Evolutionary conservation across 64 coral and sea anemone genomes (phyloP).

Genomic region (Stylophora pistillata): DNA sequence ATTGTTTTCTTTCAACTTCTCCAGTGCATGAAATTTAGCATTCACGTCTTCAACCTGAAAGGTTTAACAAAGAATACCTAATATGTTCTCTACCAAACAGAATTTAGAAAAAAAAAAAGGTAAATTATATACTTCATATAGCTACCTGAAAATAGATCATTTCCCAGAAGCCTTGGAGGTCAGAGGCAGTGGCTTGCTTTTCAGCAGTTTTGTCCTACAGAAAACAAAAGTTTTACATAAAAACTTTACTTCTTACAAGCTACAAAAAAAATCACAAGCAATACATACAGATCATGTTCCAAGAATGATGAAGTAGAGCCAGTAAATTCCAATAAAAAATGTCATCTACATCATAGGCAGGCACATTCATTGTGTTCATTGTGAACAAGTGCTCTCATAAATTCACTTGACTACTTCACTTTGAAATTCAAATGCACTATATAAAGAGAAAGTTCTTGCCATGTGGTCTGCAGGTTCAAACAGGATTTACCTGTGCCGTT

Average conservation of each 20-base stretch:
- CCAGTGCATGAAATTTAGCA: constrained; percentile 69
- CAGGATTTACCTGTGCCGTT: too few species aligned
- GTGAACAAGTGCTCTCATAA: too few species aligned
- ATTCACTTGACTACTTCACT: too few species aligned
- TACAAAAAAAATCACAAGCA: too few species aligned
- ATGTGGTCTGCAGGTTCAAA: too few species aligned
- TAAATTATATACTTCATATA: background rate
- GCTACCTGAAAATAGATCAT: constrained; percentile 95
- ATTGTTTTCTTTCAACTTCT: constrained; percentile 75
- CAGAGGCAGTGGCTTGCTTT: constrained; percentile 85
- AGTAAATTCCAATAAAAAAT: too few species aligned
- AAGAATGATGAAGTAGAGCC: too few species aligned
- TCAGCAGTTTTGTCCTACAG: constrained; percentile 82
- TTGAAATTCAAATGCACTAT: background rate
- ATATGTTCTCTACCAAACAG: background rate
- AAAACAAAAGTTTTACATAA: background rate
- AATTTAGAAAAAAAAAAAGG: background rate
- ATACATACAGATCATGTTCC: too few species aligned
- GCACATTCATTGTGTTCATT: too few species aligned
- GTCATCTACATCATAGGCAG: too few species aligned
- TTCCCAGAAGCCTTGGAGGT: constrained; percentile 96
- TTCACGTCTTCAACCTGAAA: constrained; percentile 81
- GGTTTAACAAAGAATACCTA: background rate
- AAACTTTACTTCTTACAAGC: background rate
- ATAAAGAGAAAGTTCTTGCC: too few species aligned